Base-by-base conservation (phyloP, 2,113 vertebrate species). In the Carassius gibelio region DNA sequence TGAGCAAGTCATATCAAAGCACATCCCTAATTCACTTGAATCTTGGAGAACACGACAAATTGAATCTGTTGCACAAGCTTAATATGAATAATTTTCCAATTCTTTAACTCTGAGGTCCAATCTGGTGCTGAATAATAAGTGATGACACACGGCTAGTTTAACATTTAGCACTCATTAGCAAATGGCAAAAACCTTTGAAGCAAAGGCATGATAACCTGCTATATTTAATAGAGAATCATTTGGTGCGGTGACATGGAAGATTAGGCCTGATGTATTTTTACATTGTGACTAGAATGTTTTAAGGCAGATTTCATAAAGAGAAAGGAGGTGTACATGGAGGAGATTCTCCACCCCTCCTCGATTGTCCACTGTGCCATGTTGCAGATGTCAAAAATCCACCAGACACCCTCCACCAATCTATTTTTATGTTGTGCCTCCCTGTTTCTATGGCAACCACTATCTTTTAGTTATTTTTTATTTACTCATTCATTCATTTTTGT, bases 91-190 rank as follows among this genome's bases (percentile, higher is more conserved):
- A 19, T 64, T 62, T 36, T 62, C 45, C 69, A 34, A 52, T 23
- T 52, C 26, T 34, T 74, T 62, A 72, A 69, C 76, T 74, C 66
- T n/a, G 48, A 74, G 52, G 75, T 26, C 34, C 50, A 55, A 38
- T 68, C 26, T 69, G 3, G 26, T 10, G 14, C 62, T 69, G 48
- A 77, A 69, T 79, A 69, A 78, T 85, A 59, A 57, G 78, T 45
- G 62, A 36, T 79, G 83, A 52, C 62, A 78, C 57, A 45, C 1
- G 36, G 38, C 59, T 48, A 30, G 38, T 30, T 78, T 68, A 64
- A 50, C 48, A 84, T 62, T 30, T 66, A 52, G 26, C 26, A 3
- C 75, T 78, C 14, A 55, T 59, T 69, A 85, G 26, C 21, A 17
- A 42, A 71, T 52, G 48, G 74, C 62, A 78, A 45, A 68, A 57